A percentile compares a stretch with the other conserved stretches of the same genome.
Conservation (phyloP, 2,113 vertebrate genomes). For the Ploceus nigricollis region DNA sequence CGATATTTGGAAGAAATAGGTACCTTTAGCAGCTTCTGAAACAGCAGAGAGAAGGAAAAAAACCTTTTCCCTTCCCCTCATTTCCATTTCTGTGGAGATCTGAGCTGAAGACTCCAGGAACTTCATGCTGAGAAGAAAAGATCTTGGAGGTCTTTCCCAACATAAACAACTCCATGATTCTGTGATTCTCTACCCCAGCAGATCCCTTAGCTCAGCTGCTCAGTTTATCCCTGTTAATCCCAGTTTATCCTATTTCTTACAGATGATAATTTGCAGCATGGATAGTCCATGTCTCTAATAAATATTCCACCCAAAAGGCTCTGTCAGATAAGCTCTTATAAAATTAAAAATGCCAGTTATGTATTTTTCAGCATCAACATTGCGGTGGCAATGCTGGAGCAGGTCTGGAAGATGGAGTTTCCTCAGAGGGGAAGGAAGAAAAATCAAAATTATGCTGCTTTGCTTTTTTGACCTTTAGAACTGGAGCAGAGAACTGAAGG, state of each 20-base stretch:
- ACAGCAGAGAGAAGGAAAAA: neutral
- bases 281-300: neutral
- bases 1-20: neutral
- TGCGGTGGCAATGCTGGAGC: neutral
- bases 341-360: neutral
- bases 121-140: neutral
- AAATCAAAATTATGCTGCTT: neutral
- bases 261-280: accelerated
- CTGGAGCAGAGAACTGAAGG: neutral
- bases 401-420: neutral
- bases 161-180: neutral
- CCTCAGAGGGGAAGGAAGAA: neutral
- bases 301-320: neutral
- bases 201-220: neutral
- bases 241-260: neutral
- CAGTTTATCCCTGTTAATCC: neutral
- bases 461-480: neutral
- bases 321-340: neutral
- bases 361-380: neutral
- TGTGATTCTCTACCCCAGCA: neutral
- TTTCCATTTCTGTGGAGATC: neutral
- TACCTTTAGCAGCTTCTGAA: neutral
- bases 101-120: neutral
- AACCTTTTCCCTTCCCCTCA: neutral
- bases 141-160: neutral